Percentiles rank a stretch among this genome's conserved stretches.
phyloP scores from a whole-genome alignment of 1,140 invertebrate genomes.

The Dreissena rostriformis region DNA sequence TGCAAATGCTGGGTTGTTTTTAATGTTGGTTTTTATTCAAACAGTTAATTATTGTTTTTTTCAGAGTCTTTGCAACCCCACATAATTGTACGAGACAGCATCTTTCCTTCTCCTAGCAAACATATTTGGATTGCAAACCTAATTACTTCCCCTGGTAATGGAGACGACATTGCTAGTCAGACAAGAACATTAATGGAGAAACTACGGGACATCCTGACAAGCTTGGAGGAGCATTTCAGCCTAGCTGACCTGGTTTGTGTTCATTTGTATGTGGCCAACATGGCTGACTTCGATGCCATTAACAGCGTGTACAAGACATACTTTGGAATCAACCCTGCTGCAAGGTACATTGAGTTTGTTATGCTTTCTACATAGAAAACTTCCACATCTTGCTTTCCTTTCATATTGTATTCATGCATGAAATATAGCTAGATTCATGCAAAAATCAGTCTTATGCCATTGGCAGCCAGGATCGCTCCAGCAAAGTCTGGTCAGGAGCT shows the following conservation, averaged over 20 bases:
- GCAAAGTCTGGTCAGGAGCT: too few relatives aligned
- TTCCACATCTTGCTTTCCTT: too few relatives aligned
- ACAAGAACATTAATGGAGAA: slow-evolving; percentile 63
- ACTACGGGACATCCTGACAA: slow-evolving; percentile 55
- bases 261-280: slow-evolving; percentile 91
- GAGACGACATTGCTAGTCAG: slow-evolving; percentile 38
- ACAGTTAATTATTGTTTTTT: background rate
- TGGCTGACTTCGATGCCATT: slow-evolving; percentile 89
- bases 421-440: too few relatives aligned
- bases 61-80: slow-evolving; percentile 6
- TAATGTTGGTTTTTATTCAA: too few relatives aligned
- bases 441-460: too few relatives aligned
- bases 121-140: slow-evolving; percentile 64
- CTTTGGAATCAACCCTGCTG: slow-evolving; percentile 90
- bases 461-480: too few relatives aligned
- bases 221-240: slow-evolving; percentile 10
- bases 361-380: too few relatives aligned
- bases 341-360: slow-evolving; percentile 75
- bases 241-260: slow-evolving; percentile 80
- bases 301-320: slow-evolving; percentile 90
- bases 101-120: background rate
- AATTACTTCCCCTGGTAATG: slow-evolving; percentile 7
- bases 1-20: too few relatives aligned
- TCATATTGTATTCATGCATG: too few relatives aligned
- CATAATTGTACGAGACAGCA: background rate